Conservation (phyloP, 2,888 invertebrate genomes). For the Tachystola acroxantha region DNA sequence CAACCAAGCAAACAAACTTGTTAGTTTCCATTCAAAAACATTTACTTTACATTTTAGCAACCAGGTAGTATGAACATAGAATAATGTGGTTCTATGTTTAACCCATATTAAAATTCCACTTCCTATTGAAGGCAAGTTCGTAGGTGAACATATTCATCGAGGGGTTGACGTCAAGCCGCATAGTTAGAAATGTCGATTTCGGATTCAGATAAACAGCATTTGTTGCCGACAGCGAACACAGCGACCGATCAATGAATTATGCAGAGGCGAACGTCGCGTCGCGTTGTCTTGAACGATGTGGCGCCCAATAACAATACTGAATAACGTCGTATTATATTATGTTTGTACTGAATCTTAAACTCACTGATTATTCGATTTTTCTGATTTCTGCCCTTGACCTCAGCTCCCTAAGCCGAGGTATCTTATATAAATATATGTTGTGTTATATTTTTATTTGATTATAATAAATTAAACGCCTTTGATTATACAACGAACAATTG, state of each 20-base stretch:
- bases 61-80: not conserved
- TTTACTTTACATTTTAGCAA: not conserved
- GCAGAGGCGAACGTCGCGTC: slow-evolving; percentile 38
- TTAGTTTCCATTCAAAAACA: not conserved
- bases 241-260: slow-evolving; percentile 61
- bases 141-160: slow-evolving; percentile 3
- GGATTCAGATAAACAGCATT: slow-evolving; percentile 47
- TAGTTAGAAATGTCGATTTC: slow-evolving; percentile 30
- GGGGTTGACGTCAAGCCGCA: slow-evolving; percentile 30
- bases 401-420: slow-evolving; percentile 8
- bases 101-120: not conserved
- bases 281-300: slow-evolving; percentile 24
- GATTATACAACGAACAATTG: no score
- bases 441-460: no score
- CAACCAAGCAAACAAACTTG: not conserved
- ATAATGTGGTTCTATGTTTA: no score
- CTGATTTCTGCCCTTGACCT: slow-evolving; percentile 39
- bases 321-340: no score
- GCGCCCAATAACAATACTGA: slow-evolving; percentile 31
- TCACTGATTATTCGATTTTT: slow-evolving; percentile 49
- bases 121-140: not conserved
- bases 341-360: no score
- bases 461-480: no score
- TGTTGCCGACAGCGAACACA: slow-evolving; percentile 24
- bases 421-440: no score